A percentile compares a stretch with the other conserved stretches of the same genome.
These are phyloP conservation scores for Caenorhabditis imperialis DNA, from an alignment of 2,888 invertebrate genomes.

Conservation along the genomic window DNA sequence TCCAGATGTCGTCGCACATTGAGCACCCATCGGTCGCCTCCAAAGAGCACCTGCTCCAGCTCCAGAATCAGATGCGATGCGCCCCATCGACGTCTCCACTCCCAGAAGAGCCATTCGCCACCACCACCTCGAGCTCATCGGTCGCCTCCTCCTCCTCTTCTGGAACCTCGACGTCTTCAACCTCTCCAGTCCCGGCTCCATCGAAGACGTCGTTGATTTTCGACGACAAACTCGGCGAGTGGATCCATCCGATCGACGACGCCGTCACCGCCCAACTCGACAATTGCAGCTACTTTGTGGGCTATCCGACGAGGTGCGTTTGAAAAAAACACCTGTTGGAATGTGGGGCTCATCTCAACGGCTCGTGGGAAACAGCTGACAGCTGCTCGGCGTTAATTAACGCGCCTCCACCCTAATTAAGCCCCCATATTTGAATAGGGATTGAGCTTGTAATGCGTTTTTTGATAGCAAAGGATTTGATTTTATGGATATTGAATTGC, in stretches of 20 bases:
- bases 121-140: constrained; percentile 31
- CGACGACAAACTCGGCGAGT: constrained; percentile 61
- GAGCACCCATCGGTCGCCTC: constrained; percentile 18
- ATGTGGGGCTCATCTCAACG: too few relatives aligned
- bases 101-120: constrained; percentile 27
- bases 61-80: constrained; percentile 38
- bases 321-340: constrained; percentile 18
- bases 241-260: constrained; percentile 60
- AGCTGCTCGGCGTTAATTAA: constrained; percentile 21
- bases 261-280: constrained; percentile 53
- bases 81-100: constrained; percentile 28
- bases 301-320: constrained; percentile 56
- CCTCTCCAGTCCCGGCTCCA: constrained; percentile 30
- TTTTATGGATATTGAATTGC: too few relatives aligned
- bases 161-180: constrained; percentile 22
- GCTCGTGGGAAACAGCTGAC: constrained; percentile 8
- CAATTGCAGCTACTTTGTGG: constrained; percentile 62
- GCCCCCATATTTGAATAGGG: too few relatives aligned
- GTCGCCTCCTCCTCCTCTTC: constrained; percentile 25
- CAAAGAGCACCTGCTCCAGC: constrained; percentile 12
- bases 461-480: too few relatives aligned
- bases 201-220: constrained; percentile 38
- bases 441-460: too few relatives aligned
- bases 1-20: constrained; percentile 61
- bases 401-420: neutral